Percentiles rank a stretch among this genome's conserved stretches.
Evolutionary conservation across 2,113 vertebrate species (phyloP).

Genomic region (Sturnira hondurensis): DNA sequence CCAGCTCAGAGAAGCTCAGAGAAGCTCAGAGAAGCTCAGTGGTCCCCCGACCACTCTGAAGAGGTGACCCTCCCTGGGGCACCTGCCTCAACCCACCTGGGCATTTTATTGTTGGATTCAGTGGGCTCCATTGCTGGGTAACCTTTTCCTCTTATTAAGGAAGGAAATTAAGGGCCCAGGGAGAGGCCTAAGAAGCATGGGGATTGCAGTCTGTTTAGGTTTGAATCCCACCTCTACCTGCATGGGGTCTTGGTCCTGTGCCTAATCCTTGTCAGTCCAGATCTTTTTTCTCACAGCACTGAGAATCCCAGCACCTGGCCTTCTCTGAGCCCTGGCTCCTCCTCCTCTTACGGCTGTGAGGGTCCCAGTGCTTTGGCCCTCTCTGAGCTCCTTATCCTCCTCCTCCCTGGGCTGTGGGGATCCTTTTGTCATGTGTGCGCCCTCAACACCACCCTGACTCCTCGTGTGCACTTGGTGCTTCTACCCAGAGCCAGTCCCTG

Average conservation of each 20-base stretch:
- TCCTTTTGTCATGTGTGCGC: neutral
- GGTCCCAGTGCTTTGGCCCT: neutral
- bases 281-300: neutral
- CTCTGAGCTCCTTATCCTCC: neutral
- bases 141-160: neutral
- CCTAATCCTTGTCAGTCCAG: neutral
- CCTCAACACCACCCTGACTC: too few species aligned
- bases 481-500: neutral
- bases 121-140: neutral
- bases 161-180: neutral
- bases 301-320: neutral
- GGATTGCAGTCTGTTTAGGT: neutral
- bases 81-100: neutral
- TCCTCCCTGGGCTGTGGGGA: neutral
- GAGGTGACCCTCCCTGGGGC: neutral
- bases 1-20: neutral
- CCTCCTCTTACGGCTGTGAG: neutral
- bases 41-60: neutral
- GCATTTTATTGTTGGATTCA: neutral
- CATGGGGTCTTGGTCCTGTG: neutral
- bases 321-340: too few species aligned
- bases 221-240: neutral
- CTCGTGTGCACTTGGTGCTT: neutral
- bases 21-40: neutral
- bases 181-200: neutral